Base-by-base conservation (phyloP, 1,140 invertebrate species). In the Matsumurasca onukii region DNA sequence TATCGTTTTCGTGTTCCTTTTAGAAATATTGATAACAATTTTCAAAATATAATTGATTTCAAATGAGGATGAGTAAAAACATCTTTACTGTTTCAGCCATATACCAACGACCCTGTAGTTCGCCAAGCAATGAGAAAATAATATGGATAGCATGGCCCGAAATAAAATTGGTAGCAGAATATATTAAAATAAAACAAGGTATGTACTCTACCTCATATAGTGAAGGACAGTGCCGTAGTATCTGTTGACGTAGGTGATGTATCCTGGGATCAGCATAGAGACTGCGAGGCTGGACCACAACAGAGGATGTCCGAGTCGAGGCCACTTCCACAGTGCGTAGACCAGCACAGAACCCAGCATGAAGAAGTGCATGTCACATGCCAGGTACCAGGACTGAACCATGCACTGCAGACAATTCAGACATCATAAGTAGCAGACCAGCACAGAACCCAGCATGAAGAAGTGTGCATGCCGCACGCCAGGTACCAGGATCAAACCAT, bases 321-420 rank as follows among this genome's bases (percentile, higher is more conserved):
- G 81, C 66, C 70, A 79, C 75, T 70, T 80, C 76, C 75, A 78
- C 63, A 77, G 75, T 3, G 77, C 75, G 39, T 80, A 80, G 15
- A 85, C 73, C 0, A 83, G 55, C 0, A 84, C 22, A 0, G 83
- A 79, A 1, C 79, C 80, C 1, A 84, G 2, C 15, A 83, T 76
- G 70, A 81, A 81, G 0, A 84, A 76, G 31, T 85, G 84, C 48
- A 84, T 80, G 63, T 85, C 83, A 1, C 82, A 80, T 0, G 82
- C 77, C 13, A 85, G 68, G 61, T 85, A 85, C 84, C 84, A 86
- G 0, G 82, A 75, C 65, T 84, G 82, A n/a, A 76, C 75, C 34
- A 85, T 75, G 70, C 84, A 86, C 84, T 86, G 74, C 13, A 81
- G 80, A n/a, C n/a, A n/a, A n/a, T n/a, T n/a, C n/a, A n/a, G n/a